Percentiles rank a stretch among this genome's conserved stretches.
Evolutionary conservation across 1,140 invertebrate genomes (phyloP).

Genomic region (Drosophila mauritiana): DNA sequence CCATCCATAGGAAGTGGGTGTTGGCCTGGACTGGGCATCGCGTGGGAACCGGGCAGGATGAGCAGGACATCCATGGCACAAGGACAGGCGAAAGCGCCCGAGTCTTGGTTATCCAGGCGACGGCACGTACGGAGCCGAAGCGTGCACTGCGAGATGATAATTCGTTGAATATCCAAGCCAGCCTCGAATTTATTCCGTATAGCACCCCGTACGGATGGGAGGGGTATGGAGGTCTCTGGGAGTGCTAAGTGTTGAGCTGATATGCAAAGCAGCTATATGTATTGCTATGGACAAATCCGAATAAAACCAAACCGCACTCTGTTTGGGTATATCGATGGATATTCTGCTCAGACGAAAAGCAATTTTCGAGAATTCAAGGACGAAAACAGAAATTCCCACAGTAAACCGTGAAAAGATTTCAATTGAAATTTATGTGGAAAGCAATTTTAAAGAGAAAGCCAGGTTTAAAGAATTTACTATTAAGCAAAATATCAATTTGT

Average conservation of each 20-base stretch:
- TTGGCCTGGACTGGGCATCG: background rate
- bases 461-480: too few species aligned
- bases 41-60: conserved; percentile 2
- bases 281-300: conserved; percentile 29
- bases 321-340: conserved; percentile 5
- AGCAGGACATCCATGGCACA: conserved; percentile 35
- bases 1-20: conserved; percentile 8
- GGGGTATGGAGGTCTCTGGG: background rate
- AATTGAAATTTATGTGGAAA: background rate
- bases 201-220: background rate
- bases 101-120: conserved; percentile 15
- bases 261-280: conserved; percentile 72
- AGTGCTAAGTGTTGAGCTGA: conserved; percentile 52
- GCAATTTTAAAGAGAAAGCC: background rate
- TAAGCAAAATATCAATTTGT: background rate
- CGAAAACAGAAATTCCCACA: background rate
- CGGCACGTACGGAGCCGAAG: conserved; percentile 50
- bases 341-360: background rate
- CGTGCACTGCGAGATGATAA: conserved; percentile 64
- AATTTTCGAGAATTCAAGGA: conserved; percentile 3
- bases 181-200: conserved; percentile 41
- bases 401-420: background rate
- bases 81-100: conserved; percentile 41
- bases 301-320: conserved; percentile 21
- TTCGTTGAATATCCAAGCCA: conserved; percentile 67